Evolutionary conservation across 2,888 invertebrate genomes (phyloP).

Genomic region (Microplitis deprimator): DNA sequence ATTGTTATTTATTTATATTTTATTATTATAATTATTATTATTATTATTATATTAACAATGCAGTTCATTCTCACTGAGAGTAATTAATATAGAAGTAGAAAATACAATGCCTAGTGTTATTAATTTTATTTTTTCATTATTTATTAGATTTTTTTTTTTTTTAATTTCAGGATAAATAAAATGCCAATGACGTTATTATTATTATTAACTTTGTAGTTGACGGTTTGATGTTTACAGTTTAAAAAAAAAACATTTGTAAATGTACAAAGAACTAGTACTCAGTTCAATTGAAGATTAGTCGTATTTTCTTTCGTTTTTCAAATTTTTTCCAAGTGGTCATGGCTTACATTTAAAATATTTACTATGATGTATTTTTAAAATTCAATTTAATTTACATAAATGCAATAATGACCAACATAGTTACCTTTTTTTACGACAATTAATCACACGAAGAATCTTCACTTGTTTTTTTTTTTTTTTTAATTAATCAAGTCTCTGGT

Average conservation of each 20-base stretch:
- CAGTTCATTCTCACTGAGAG: constrained; percentile 44
- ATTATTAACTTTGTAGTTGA: neutral
- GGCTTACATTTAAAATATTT: neutral
- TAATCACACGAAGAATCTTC: neutral
- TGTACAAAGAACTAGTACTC: constrained; percentile 12
- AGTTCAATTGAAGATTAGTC: neutral
- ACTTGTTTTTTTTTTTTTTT: neutral
- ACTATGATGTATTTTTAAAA: constrained; percentile 31
- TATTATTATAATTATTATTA: constrained; percentile 19
- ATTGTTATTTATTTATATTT: constrained; percentile 37
- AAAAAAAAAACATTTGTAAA: constrained; percentile 27
- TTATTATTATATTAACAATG: constrained; percentile 50
- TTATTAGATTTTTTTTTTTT: neutral
- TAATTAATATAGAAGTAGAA: constrained; percentile 50
- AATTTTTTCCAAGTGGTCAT: neutral
- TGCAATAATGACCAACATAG: constrained; percentile 24
- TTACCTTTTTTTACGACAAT: constrained; percentile 16
- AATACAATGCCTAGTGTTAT: constrained; percentile 53
- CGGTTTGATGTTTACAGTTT: neutral
- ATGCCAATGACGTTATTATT: neutral
- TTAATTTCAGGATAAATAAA: neutral
- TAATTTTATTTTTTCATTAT: constrained; percentile 10
- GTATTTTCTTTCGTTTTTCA: neutral
- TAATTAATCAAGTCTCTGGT: constrained; percentile 28
- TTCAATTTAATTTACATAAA: constrained; percentile 45